Evolutionary conservation across 2,113 vertebrate species (phyloP), one percentile per base, ranked within the genome.

Genomic region (Agapornis roseicollis): DNA sequence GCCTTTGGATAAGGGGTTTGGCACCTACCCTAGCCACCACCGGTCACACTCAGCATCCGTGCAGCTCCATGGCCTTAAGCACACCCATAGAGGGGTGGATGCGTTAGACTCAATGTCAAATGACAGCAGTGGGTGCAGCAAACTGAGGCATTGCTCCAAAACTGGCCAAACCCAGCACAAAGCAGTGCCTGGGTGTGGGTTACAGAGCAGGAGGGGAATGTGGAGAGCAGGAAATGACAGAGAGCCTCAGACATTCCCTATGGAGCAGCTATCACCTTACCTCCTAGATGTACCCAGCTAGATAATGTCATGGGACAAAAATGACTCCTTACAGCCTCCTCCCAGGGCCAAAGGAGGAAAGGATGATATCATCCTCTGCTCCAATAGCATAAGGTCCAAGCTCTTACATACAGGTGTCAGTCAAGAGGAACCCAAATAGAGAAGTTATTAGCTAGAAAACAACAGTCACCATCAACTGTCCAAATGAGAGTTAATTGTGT

Each of bases 151-250:
- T 39, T 86, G 39, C 60, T 69, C 72, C 63, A 37, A 37, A 56
- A 52, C 47, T 12, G 56, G 27, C 80, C 80, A 46, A 70, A 61
- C 27, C 20, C 93, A 91, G 60, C 61, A 80, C 86, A 89, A 81
- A 64, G 78, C 65, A 74, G 65, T 3, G 1, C 15, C 13, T 1
- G 14, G 80, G 68, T 33, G 56, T 41, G 80, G 68, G 56, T 49
- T 76, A 63, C 42, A 73, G 78, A 80, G 94, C 44, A 4, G 61
- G 35, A 89, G 79, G 35, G 63, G 70, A 64, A 72, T 60, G 37
- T 42, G 68, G 80, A 73, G 33, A 78, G 85, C 66, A 91, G 93
- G 93, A 96, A 94, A 92, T 91, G 37, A 70, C 8, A 4, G 49
- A 33, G 19, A 56, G 37, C n/a, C 87, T 86, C 81, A 88, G 83